These are phyloP conservation scores for Rhinoraja longicauda DNA, from an alignment of 2,797 vertebrate species.

Conservation along the genomic window DNA sequence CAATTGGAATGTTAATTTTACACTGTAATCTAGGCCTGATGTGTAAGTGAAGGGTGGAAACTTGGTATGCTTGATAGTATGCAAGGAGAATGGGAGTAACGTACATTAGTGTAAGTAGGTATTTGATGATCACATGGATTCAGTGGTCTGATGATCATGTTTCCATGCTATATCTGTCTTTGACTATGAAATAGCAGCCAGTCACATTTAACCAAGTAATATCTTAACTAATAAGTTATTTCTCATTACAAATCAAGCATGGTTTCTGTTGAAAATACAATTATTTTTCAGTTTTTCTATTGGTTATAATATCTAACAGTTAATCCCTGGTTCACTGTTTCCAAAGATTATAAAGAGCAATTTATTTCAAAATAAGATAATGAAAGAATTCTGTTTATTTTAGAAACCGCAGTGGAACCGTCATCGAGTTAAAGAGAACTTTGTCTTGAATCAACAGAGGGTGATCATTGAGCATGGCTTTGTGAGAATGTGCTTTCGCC, in stretches of 20 bases:
- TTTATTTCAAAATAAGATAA: neutral
- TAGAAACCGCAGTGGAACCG: neutral
- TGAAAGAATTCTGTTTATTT: neutral
- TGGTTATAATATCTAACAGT: neutral
- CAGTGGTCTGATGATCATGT: too few species aligned
- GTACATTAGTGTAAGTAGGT: too few species aligned
- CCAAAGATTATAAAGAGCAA: constrained; percentile 3
- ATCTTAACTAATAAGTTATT: neutral
- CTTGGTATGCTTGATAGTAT: too few species aligned
- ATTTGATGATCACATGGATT: too few species aligned
- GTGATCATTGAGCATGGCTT: neutral
- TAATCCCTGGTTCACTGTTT: constrained; percentile 10
- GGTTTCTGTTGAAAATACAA: neutral
- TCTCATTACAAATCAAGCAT: neutral
- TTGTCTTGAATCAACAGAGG: neutral
- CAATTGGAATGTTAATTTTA: too few species aligned
- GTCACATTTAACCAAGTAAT: neutral
- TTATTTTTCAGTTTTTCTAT: neutral
- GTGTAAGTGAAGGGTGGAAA: too few species aligned
- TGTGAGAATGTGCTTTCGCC: constrained; percentile 3
- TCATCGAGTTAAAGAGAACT: neutral
- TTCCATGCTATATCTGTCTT: too few species aligned
- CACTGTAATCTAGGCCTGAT: too few species aligned
- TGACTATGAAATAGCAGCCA: neutral
- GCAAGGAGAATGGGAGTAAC: too few species aligned